phyloP scores from a whole-genome alignment of 23 tunicate genomes.

The Trididemnum clinides region DNA sequence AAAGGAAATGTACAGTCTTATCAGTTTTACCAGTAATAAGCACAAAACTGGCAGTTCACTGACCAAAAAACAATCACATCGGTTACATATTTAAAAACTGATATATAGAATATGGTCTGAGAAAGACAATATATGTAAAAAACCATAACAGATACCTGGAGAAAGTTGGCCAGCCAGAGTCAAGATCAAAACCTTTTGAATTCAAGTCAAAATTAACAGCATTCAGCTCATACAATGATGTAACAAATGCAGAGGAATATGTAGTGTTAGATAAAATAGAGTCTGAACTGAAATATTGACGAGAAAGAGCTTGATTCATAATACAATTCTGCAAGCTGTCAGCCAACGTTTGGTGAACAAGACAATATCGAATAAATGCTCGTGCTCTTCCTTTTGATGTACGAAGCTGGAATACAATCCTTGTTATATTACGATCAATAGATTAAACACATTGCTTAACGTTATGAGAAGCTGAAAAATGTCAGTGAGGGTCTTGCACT shows the following conservation, averaged over 20 bases:
- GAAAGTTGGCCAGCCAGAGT: constrained; percentile 95
- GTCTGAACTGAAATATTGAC: constrained; percentile 42
- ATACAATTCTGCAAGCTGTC: constrained; percentile 93
- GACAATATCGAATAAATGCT: constrained; percentile 86
- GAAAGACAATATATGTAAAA: too few relatives aligned
- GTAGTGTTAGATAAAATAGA: constrained; percentile 49
- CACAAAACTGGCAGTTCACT: too few relatives aligned
- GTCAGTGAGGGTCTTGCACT: too few relatives aligned
- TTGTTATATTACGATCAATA: too few relatives aligned
- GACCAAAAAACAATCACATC: too few relatives aligned
- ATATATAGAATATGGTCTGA: too few relatives aligned
- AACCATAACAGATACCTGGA: constrained; percentile 94
- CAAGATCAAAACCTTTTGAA: constrained; percentile 92
- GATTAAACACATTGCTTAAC: too few relatives aligned
- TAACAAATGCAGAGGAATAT: constrained; percentile 51
- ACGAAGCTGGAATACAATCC: constrained; percentile 45
- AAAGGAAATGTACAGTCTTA: background rate
- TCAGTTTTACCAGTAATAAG: too few relatives aligned
- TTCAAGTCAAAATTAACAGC: constrained; percentile 90
- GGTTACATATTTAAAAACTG: too few relatives aligned
- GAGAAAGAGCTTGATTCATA: constrained; percentile 41
- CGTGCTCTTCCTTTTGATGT: constrained; percentile 83
- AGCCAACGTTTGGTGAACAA: constrained; percentile 93
- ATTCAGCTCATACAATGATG: constrained; percentile 78
- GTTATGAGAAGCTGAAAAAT: too few relatives aligned